phyloP scores from a whole-genome alignment of 2,888 invertebrate genomes.

The Ormyrus labotus region DNA sequence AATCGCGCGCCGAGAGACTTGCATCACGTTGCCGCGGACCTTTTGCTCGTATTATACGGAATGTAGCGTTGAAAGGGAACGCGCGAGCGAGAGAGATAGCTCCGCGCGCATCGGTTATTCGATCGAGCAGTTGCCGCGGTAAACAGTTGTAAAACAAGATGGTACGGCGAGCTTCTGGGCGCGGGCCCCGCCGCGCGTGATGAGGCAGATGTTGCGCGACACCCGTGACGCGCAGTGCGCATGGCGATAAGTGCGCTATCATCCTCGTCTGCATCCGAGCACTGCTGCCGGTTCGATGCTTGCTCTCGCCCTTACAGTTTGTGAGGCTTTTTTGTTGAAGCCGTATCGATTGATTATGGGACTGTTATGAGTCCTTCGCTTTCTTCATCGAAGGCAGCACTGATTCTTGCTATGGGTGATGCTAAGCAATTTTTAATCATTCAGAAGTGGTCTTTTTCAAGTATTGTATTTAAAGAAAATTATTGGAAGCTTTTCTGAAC shows the following conservation, averaged over 20 bases:
- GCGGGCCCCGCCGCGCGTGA: not conserved
- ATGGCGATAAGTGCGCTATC: slow-evolving; percentile 25
- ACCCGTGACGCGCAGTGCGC: slow-evolving; percentile 8
- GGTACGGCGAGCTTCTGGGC: slow-evolving; percentile 11
- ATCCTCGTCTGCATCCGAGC: not conserved
- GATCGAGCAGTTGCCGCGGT: slow-evolving; percentile 37
- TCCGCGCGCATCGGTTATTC: slow-evolving; percentile 33
- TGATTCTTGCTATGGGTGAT: no score
- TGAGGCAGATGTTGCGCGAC: slow-evolving; percentile 42
- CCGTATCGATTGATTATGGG: slow-evolving; percentile 32
- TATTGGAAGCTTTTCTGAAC: no score
- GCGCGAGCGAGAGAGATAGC: not conserved
- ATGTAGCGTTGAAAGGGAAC: not conserved
- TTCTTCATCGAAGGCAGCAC: not conserved
- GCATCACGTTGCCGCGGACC: not conserved
- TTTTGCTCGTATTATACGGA: slow-evolving; percentile 9
- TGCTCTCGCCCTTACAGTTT: not conserved
- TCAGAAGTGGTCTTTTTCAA: no score
- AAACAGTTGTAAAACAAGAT: slow-evolving; percentile 43
- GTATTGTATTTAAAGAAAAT: no score
- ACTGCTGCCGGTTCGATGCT: not conserved
- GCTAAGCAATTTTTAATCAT: no score
- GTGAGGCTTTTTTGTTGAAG: not conserved
- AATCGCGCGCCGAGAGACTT: not conserved
- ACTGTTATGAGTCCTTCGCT: slow-evolving; percentile 32